Percentiles rank a stretch among this genome's conserved stretches.
These are phyloP conservation scores for Syngnathus floridae DNA, from an alignment of 2,113 vertebrate genomes.

Conservation along the genomic window DNA sequence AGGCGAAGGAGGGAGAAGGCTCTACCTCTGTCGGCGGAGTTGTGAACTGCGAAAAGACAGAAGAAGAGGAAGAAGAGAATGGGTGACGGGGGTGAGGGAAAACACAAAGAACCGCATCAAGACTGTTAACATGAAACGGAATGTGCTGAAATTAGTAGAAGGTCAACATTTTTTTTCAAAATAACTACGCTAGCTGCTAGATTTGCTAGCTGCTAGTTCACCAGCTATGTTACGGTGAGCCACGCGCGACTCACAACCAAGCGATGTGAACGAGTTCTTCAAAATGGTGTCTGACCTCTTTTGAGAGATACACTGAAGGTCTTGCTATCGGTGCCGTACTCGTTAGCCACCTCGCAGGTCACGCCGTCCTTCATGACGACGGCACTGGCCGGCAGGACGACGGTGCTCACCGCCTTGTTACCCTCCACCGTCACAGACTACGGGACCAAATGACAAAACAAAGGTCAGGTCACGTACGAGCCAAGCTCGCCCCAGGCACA, in stretches of 20 bases:
- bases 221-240: too few relatives aligned
- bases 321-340: slow-evolving; percentile 51
- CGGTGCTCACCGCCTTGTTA: slow-evolving; percentile 68
- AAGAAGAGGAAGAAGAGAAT: slow-evolving; percentile 11
- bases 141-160: neutral
- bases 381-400: slow-evolving; percentile 66
- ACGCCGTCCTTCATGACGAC: slow-evolving; percentile 66
- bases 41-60: slow-evolving; percentile 25
- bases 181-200: too few relatives aligned
- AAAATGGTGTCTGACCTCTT: slow-evolving; percentile 24
- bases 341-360: slow-evolving; percentile 70
- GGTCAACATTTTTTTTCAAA: neutral
- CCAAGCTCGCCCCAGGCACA: neutral
- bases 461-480: neutral
- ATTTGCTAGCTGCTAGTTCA: too few relatives aligned
- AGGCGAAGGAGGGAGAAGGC: slow-evolving; percentile 68
- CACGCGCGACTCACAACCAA: too few relatives aligned
- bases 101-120: slow-evolving; percentile 3
- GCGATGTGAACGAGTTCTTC: too few relatives aligned
- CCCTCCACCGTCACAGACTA: slow-evolving; percentile 58
- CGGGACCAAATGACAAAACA: neutral
- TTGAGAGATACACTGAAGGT: slow-evolving; percentile 56
- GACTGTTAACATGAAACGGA: neutral
- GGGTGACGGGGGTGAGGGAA: slow-evolving; percentile 3
- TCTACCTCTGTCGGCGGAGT: slow-evolving; percentile 68